phyloP scores from a whole-genome alignment of 1,140 invertebrate species.

The Macrobrachium rosenbergii region DNA sequence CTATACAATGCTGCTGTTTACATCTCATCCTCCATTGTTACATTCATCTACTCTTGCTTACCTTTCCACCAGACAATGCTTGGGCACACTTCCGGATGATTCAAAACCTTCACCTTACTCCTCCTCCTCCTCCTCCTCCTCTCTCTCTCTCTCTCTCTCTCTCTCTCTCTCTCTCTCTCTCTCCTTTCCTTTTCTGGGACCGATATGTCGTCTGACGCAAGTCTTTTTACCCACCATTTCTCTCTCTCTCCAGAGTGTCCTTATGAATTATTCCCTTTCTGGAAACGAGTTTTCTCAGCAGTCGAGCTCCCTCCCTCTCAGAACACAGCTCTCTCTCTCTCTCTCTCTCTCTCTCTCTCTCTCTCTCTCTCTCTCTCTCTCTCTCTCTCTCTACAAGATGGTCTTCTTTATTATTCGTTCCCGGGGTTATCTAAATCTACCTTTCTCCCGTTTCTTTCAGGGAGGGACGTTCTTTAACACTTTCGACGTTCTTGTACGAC shows the following conservation, averaged over 20 bases:
- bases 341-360: slow-evolving; percentile 4
- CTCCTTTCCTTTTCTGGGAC: neutral
- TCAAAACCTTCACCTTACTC: neutral
- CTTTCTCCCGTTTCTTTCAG: too few relatives aligned
- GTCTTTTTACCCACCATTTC: neutral
- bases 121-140: neutral
- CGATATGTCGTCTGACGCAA: neutral
- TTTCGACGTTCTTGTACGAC: too few relatives aligned
- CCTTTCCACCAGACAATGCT: neutral
- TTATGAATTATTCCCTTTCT: slow-evolving; percentile 1
- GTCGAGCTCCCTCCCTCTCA: neutral
- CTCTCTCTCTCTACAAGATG: neutral
- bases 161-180: slow-evolving; percentile 6
- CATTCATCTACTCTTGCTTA: neutral
- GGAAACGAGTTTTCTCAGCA: neutral
- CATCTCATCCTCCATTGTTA: neutral
- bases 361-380: neutral
- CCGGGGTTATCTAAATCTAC: neutral
- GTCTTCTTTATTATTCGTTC: neutral
- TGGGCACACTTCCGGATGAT: neutral
- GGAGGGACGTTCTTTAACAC: too few relatives aligned
- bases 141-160: slow-evolving; percentile 7
- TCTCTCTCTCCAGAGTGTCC: neutral
- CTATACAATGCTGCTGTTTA: neutral
- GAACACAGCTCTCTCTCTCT: neutral